Conservation (phyloP, 2,888 invertebrate genomes). For the Pyrrhia umbra region DNA sequence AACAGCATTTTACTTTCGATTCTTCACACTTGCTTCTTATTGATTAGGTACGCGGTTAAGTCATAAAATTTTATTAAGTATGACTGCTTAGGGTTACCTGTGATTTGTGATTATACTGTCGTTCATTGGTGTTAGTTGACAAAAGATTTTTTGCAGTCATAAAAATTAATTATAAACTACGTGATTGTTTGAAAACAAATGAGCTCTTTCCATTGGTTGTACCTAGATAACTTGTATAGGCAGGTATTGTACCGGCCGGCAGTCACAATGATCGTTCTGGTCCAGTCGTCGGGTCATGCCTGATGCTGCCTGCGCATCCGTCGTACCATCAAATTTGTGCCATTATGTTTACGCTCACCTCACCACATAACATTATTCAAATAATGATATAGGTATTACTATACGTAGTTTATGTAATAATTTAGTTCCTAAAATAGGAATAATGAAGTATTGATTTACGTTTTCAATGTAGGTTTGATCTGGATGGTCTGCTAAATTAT, state of each 20-base stretch:
- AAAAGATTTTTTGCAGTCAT: too few relatives aligned
- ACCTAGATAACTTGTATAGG: conserved; percentile 17
- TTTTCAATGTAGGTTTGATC: not conserved
- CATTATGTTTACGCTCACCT: conserved; percentile 52
- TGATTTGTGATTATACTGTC: too few relatives aligned
- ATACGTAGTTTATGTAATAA: conserved; percentile 41
- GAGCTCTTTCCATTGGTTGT: conserved; percentile 36
- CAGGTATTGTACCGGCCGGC: conserved; percentile 54
- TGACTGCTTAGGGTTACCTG: not conserved
- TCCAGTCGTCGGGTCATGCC: conserved; percentile 78
- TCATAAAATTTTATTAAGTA: conserved; percentile 7
- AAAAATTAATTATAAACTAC: conserved; percentile 19
- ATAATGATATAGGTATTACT: conserved; percentile 47
- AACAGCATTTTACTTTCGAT: conserved; percentile 60
- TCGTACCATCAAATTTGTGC: conserved; percentile 68
- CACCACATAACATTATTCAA: conserved; percentile 49
- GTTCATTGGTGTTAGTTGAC: too few relatives aligned
- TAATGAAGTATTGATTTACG: too few relatives aligned
- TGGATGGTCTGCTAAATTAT: too few relatives aligned
- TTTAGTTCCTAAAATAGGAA: too few relatives aligned
- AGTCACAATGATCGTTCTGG: conserved; percentile 75
- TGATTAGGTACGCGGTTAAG: conserved; percentile 27
- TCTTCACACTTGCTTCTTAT: conserved; percentile 41
- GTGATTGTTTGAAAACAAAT: conserved; percentile 39
- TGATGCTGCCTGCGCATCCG: conserved; percentile 73